Evolutionary conservation across 2,888 invertebrate species (phyloP).

Genomic region (Steromphala cineraria): DNA sequence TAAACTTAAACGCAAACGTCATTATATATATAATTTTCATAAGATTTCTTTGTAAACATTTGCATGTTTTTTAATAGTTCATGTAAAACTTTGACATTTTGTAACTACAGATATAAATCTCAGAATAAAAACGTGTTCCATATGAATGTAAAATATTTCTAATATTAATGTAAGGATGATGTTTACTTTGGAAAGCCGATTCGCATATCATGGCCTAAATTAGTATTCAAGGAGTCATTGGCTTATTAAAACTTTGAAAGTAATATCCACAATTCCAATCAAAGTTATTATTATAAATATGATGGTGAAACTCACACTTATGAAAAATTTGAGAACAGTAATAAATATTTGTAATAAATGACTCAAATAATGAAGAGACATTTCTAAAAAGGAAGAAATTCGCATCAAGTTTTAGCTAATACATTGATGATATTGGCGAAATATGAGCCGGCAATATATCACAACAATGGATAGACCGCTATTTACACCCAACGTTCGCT

Average conservation of each 20-base stretch:
- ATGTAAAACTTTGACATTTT: no score
- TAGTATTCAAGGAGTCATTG: neutral
- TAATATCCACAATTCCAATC: neutral
- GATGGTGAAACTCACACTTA: neutral
- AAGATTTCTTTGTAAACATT: no score
- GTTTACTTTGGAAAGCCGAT: no score
- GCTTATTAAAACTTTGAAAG: neutral
- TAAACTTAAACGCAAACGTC: no score
- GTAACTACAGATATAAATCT: no score
- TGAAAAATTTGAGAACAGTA: neutral
- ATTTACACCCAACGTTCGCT: neutral
- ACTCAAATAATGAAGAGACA: neutral
- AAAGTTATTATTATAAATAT: neutral
- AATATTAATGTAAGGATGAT: no score
- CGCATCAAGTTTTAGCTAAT: neutral
- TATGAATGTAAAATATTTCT: no score
- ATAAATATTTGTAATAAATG: neutral
- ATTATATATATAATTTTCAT: no score
- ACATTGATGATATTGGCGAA: neutral
- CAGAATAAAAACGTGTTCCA: no score
- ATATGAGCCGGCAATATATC: neutral
- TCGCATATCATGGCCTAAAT: no score
- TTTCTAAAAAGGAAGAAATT: neutral
- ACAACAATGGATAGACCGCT: neutral
- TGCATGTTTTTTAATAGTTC: no score